These are phyloP conservation scores for Drosophila busckii DNA, from an alignment of 1,140 invertebrate genomes.

Conservation along the genomic window DNA sequence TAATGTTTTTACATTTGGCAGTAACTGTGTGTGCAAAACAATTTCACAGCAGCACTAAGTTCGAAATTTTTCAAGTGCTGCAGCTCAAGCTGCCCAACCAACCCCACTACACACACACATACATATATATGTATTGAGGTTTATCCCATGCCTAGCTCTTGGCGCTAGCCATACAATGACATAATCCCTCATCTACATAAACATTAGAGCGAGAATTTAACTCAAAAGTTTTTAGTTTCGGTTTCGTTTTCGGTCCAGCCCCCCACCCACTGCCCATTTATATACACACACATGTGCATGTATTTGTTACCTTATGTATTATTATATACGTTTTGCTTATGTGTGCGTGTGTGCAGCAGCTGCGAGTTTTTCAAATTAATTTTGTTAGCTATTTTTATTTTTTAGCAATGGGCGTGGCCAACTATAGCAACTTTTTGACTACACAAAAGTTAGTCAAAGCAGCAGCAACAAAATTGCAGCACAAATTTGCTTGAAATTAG, in stretches of 20 bases:
- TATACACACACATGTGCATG: conserved; percentile 14
- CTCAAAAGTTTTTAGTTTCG: conserved; percentile 77
- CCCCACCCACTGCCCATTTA: not conserved
- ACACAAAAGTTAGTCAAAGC: no score
- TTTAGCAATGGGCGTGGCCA: conserved; percentile 12
- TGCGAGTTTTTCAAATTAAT: conserved; percentile 73
- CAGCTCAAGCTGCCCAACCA: conserved; percentile 8
- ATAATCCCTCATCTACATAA: conserved; percentile 77
- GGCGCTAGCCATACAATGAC: conserved; percentile 58
- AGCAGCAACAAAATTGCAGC: no score
- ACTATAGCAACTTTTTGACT: no score
- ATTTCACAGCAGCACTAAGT: conserved; percentile 70
- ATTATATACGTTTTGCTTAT: not conserved
- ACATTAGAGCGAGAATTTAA: conserved; percentile 75
- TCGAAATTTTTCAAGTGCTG: conserved; percentile 76
- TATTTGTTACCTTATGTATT: conserved; percentile 41
- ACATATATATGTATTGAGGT: conserved; percentile 8
- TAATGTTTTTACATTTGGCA: conserved; percentile 50
- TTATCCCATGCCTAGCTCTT: not conserved
- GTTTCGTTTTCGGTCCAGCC: conserved; percentile 70
- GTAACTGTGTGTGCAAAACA: conserved; percentile 57
- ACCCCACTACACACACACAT: not conserved
- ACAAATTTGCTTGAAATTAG: no score
- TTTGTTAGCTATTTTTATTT: conserved; percentile 61
- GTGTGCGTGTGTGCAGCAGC: conserved; percentile 55